phyloP scores from a whole-genome alignment of 2,888 invertebrate species.

The Mactromeris polynyma region DNA sequence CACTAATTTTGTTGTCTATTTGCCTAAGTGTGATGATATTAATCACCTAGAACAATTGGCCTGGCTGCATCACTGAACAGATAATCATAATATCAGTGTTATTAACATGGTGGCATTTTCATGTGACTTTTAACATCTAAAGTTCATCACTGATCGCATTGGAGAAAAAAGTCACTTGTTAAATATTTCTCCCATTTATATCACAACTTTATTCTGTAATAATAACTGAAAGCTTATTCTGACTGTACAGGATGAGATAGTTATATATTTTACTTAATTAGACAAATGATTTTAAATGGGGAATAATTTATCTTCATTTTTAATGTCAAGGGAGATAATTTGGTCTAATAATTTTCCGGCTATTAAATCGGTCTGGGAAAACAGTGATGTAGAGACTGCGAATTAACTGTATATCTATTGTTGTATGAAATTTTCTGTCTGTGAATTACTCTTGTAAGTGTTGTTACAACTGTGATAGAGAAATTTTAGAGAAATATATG shows the following conservation, averaged over 20 bases:
- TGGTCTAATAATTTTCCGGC: constrained; percentile 66
- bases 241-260: constrained; percentile 55
- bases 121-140: constrained; percentile 40
- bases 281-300: constrained; percentile 67
- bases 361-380: constrained; percentile 68
- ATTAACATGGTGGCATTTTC: constrained; percentile 29
- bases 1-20: constrained; percentile 5
- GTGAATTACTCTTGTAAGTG: background rate
- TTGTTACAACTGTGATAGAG: background rate
- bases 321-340: constrained; percentile 69
- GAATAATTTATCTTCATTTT: constrained; percentile 66
- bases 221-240: constrained; percentile 8
- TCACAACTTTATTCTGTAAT: constrained; percentile 22
- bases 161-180: constrained; percentile 43
- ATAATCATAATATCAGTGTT: constrained; percentile 24
- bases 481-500: background rate
- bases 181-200: constrained; percentile 30
- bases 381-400: constrained; percentile 20
- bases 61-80: constrained; percentile 33
- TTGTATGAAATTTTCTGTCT: constrained; percentile 9
- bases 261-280: constrained; percentile 61
- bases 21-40: constrained; percentile 12
- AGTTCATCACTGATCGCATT: constrained; percentile 21
- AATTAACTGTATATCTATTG: constrained; percentile 2
- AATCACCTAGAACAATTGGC: constrained; percentile 16